phyloP scores from a whole-genome alignment of 2,113 vertebrate genomes.

The Ailuropoda melanoleuca region DNA sequence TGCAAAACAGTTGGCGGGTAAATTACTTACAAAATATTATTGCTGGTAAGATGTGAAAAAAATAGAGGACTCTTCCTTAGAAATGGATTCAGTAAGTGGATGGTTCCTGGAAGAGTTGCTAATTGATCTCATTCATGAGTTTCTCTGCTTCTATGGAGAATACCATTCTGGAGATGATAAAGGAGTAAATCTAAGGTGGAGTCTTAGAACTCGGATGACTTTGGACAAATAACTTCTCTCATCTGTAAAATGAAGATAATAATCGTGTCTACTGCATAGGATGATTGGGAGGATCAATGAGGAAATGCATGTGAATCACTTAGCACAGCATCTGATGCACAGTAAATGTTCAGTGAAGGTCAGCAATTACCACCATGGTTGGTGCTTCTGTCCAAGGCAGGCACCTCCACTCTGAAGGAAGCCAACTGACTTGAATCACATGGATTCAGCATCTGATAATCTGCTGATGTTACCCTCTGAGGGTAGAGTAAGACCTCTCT shows the following conservation, averaged over 20 bases:
- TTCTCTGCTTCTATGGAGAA: background rate
- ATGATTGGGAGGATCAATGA: background rate
- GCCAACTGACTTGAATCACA: background rate
- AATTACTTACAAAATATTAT: conserved; percentile 10
- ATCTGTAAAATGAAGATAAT: background rate
- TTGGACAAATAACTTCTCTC: background rate
- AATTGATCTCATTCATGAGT: background rate
- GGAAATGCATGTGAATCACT: background rate
- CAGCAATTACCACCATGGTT: rapidly evolving
- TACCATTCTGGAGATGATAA: background rate
- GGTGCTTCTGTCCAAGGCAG: background rate
- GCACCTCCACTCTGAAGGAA: background rate
- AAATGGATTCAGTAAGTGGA: background rate
- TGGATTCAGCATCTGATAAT: background rate
- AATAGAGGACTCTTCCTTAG: background rate
- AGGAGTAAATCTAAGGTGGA: background rate
- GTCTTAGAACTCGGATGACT: background rate
- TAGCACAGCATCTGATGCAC: background rate
- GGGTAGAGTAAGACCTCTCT: background rate
- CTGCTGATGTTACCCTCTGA: background rate
- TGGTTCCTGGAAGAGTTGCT: background rate
- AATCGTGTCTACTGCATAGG: background rate
- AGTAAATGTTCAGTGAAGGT: background rate
- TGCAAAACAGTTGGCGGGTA: background rate
- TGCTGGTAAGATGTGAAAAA: conserved; percentile 4